These are phyloP conservation scores for Zaprionus obscuricornis DNA, from an alignment of 2,888 invertebrate species.

Conservation along the genomic window DNA sequence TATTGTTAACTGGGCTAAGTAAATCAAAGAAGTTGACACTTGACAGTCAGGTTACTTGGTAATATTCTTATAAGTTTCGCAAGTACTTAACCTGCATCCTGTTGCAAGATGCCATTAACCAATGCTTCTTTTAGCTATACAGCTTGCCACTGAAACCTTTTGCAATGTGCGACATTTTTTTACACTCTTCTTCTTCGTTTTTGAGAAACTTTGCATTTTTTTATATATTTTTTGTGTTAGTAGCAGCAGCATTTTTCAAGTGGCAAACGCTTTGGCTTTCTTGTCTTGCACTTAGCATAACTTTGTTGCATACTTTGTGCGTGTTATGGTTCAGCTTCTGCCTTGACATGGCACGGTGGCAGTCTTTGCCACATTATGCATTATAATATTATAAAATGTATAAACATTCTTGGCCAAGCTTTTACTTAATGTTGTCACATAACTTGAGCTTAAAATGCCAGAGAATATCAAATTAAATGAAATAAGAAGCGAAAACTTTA, in stretches of 20 bases:
- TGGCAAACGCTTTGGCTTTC: conserved; percentile 56
- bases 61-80: conserved; percentile 61
- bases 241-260: conserved; percentile 69
- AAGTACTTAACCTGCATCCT: conserved; percentile 77
- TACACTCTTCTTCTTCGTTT: not conserved
- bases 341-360: not conserved
- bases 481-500: conserved; percentile 15
- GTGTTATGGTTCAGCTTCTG: conserved; percentile 25
- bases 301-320: conserved; percentile 72
- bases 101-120: conserved; percentile 56
- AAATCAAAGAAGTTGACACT: conserved; percentile 78
- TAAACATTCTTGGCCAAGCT: conserved; percentile 70
- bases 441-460: conserved; percentile 39
- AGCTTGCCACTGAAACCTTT: conserved; percentile 47
- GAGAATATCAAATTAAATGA: not conserved
- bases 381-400: conserved; percentile 78
- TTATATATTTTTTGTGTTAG: conserved; percentile 38
- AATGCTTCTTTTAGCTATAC: conserved; percentile 20
- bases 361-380: conserved; percentile 57
- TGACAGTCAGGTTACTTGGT: conserved; percentile 52
- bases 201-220: not conserved
- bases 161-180: conserved; percentile 72
- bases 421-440: conserved; percentile 72
- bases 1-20: conserved; percentile 45
- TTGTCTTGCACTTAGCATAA: conserved; percentile 71